These are phyloP conservation scores for Drosophila austrosaltans DNA, from an alignment of 2,888 invertebrate genomes.

Conservation along the genomic window DNA sequence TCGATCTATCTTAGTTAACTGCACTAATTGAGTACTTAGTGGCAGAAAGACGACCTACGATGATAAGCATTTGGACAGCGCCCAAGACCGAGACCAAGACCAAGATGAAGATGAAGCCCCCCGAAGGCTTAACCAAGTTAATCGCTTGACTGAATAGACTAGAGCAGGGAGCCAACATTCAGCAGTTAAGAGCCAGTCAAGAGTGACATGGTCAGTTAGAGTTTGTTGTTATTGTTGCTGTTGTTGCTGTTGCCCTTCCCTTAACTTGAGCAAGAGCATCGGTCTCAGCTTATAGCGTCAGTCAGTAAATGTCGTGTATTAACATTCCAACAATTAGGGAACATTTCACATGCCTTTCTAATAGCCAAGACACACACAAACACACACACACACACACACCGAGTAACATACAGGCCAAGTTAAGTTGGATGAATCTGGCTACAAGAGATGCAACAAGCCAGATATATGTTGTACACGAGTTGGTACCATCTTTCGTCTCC, in stretches of 20 bases:
- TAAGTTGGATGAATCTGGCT: slow-evolving; percentile 22
- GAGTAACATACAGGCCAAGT: slow-evolving; percentile 21
- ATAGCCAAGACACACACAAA: slow-evolving; percentile 63
- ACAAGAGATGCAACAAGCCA: slow-evolving; percentile 66
- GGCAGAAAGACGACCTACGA: slow-evolving; percentile 12
- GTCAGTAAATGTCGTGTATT: slow-evolving; percentile 58
- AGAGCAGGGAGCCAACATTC: background rate
- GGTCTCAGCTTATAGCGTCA: slow-evolving; percentile 21
- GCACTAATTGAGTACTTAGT: slow-evolving; percentile 12
- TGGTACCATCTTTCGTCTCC: background rate
- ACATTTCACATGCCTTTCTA: slow-evolving; percentile 80
- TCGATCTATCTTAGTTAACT: slow-evolving; percentile 4
- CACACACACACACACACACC: slow-evolving; percentile 49
- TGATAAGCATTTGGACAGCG: slow-evolving; percentile 9
- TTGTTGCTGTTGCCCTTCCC: slow-evolving; percentile 1
- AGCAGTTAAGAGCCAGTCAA: slow-evolving; percentile 10
- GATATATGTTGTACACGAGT: slow-evolving; percentile 19
- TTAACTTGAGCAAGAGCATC: slow-evolving; percentile 1
- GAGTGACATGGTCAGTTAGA: slow-evolving; percentile 15
- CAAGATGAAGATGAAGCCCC: slow-evolving; percentile 6
- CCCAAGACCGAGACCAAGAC: slow-evolving; percentile 4
- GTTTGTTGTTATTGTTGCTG: no score
- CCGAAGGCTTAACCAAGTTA: slow-evolving; percentile 12
- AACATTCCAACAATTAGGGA: slow-evolving; percentile 80
- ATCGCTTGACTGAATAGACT: slow-evolving; percentile 5